phyloP scores from a whole-genome alignment of 2,113 vertebrate species.

The Tychaedon coryphoeus region DNA sequence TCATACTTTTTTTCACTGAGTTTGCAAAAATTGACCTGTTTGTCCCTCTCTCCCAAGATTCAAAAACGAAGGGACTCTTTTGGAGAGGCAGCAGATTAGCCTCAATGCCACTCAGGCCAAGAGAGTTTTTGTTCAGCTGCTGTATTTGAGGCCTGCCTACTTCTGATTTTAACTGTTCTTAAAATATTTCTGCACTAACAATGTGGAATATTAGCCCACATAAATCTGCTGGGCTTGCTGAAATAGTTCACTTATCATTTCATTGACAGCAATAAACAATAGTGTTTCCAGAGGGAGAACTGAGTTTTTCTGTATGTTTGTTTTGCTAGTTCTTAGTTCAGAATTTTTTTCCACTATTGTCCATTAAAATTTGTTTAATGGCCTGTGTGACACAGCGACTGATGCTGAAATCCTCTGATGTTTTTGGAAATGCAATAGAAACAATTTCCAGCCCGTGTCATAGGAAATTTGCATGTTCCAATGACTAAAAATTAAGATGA shows the following conservation, averaged over 20 bases:
- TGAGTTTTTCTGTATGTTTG: background rate
- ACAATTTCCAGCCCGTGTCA: background rate
- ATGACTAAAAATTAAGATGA: constrained; percentile 44
- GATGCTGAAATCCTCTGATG: background rate
- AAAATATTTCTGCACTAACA: background rate
- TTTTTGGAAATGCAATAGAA: constrained; percentile 7
- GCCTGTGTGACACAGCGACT: background rate
- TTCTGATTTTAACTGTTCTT: background rate
- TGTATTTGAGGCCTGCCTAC: background rate
- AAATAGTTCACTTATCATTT: background rate
- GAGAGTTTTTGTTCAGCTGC: background rate
- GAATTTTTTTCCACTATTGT: background rate
- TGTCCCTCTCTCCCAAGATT: background rate
- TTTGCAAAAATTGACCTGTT: background rate
- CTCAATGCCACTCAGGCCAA: background rate
- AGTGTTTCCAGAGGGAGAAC: background rate
- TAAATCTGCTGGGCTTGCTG: background rate
- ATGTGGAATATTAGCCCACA: background rate
- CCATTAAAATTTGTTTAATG: background rate
- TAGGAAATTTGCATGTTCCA: constrained; percentile 13
- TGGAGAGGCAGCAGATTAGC: background rate
- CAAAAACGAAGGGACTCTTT: background rate
- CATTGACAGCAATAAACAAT: background rate
- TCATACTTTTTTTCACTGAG: background rate
- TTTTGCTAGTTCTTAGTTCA: background rate